phyloP scores from a whole-genome alignment of 64 coral and sea anemone genomes.

The Anthopleura sola region DNA sequence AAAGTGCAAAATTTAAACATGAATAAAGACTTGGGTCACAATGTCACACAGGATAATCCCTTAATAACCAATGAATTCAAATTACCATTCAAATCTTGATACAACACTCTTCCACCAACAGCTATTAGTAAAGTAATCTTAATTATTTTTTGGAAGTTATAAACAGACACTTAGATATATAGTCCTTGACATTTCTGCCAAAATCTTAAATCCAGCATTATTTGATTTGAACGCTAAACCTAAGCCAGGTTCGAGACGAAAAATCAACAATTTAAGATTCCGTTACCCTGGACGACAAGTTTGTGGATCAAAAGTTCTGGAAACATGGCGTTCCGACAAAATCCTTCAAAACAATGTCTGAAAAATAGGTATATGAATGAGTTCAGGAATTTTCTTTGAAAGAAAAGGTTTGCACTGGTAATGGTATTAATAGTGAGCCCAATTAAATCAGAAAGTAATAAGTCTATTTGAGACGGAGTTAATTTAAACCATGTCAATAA shows the following conservation, averaged over 20 bases:
- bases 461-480: background rate
- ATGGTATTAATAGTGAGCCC: background rate
- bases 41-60: background rate
- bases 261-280: background rate
- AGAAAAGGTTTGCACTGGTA: background rate
- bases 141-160: background rate
- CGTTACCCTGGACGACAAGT: background rate
- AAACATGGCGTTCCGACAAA: background rate
- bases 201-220: background rate
- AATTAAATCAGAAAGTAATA: background rate
- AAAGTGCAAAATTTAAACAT: background rate
- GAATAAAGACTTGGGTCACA: background rate
- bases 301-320: background rate
- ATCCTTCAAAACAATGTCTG: background rate
- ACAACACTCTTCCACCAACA: background rate
- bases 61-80: background rate
- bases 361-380: background rate
- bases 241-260: background rate
- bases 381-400: background rate
- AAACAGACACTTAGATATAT: background rate
- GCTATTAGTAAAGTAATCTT: background rate
- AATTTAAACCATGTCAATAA: background rate
- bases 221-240: constrained; percentile 5
- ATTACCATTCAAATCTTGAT: background rate
- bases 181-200: background rate